Evolutionary conservation across 1,140 invertebrate species (phyloP).

Genomic region (Drosophila nikananu): DNA sequence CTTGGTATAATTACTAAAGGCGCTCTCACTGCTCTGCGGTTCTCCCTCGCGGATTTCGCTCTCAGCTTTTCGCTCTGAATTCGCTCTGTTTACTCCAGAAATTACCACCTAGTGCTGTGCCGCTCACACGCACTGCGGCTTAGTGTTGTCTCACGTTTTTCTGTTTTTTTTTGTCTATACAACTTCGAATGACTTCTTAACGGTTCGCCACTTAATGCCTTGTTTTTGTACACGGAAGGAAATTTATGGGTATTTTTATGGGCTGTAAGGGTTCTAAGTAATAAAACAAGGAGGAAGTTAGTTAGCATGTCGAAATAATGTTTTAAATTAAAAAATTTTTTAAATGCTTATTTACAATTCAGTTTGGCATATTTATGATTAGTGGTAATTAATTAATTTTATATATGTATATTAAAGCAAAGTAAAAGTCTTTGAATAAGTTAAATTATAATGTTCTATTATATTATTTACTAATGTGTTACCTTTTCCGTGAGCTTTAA

Average conservation of each 20-base stretch:
- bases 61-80: slow-evolving; percentile 32
- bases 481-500: too few relatives aligned
- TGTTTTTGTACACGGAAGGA: slow-evolving; percentile 46
- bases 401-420: too few relatives aligned
- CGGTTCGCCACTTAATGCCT: slow-evolving; percentile 79
- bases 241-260: not conserved
- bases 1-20: slow-evolving; percentile 35
- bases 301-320: not conserved
- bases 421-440: too few relatives aligned
- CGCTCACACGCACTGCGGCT: slow-evolving; percentile 27
- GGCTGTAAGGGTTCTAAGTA: not conserved
- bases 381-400: too few relatives aligned
- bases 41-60: slow-evolving; percentile 18
- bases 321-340: not conserved
- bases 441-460: too few relatives aligned
- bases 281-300: not conserved
- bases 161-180: slow-evolving; percentile 41
- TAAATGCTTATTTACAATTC: too few relatives aligned
- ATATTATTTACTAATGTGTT: too few relatives aligned
- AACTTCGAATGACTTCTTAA: slow-evolving; percentile 75
- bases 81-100: slow-evolving; percentile 75
- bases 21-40: slow-evolving; percentile 37
- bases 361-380: too few relatives aligned
- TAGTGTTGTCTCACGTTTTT: slow-evolving; percentile 63
- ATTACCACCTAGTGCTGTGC: slow-evolving; percentile 56